Percentiles rank a stretch among this genome's conserved stretches.
Conservation (phyloP, 2,797 vertebrate species). For the Sylvilagus floridanus region DNA sequence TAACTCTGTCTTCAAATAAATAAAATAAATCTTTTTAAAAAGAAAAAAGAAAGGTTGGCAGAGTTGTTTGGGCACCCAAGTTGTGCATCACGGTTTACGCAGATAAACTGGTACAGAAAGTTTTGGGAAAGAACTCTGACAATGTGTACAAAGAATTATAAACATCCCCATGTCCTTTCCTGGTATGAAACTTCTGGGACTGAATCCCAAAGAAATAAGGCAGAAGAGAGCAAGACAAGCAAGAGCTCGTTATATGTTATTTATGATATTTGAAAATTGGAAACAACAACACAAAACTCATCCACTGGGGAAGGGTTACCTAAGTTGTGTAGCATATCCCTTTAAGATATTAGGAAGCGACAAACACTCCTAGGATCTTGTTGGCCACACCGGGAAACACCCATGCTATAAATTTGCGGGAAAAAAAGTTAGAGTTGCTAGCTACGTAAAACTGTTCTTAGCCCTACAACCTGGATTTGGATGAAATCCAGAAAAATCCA, state of each 20-base stretch:
- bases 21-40: too few species aligned
- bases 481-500: neutral
- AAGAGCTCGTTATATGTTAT: neutral
- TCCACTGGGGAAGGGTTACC: too few species aligned
- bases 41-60: neutral
- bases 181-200: constrained; percentile 33
- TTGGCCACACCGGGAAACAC: neutral
- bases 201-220: constrained; percentile 9
- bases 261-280: constrained; percentile 9
- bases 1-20: too few species aligned
- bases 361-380: neutral
- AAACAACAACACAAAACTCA: neutral
- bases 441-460: neutral
- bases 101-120: neutral
- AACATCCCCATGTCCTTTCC: neutral
- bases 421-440: neutral
- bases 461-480: neutral
- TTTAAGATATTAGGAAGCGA: neutral
- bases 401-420: neutral
- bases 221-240: neutral
- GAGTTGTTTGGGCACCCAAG: neutral
- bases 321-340: neutral
- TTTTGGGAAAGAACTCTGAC: neutral
- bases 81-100: neutral
- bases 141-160: neutral